phyloP scores from a whole-genome alignment of 2,888 invertebrate genomes.

The Globia sparganii region DNA sequence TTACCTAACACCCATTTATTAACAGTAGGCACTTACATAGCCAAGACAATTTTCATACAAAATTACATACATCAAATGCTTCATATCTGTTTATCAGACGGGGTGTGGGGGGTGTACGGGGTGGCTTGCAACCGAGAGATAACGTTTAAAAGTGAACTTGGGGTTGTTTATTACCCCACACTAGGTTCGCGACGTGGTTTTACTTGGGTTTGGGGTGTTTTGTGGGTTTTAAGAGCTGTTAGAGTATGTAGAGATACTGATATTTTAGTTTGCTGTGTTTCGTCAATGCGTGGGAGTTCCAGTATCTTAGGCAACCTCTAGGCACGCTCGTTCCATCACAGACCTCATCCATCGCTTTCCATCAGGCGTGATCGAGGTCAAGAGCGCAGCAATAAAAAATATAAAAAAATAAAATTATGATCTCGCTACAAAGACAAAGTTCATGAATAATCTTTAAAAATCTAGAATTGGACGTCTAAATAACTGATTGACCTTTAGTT shows the following conservation, averaged over 20 bases:
- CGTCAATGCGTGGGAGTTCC: too few species aligned
- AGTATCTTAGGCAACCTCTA: too few species aligned
- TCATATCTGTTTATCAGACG: constrained; percentile 72
- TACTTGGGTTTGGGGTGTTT: constrained; percentile 18
- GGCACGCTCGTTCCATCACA: too few species aligned
- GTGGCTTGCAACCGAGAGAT: constrained; percentile 74
- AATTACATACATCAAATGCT: constrained; percentile 74
- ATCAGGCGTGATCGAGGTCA: too few species aligned
- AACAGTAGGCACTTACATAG: constrained; percentile 49
- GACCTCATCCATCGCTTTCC: too few species aligned
- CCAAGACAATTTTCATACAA: constrained; percentile 64
- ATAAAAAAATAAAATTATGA: background rate
- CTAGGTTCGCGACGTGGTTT: constrained; percentile 48
- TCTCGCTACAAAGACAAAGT: background rate
- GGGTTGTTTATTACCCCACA: constrained; percentile 69
- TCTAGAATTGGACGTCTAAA: background rate
- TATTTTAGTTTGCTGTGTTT: background rate
- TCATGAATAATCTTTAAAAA: background rate
- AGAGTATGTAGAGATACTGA: background rate
- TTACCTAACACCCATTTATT: constrained; percentile 49
- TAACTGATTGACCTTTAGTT: background rate
- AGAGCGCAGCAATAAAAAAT: too few species aligned
- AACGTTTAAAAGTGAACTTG: constrained; percentile 75
- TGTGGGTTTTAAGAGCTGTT: constrained; percentile 20
- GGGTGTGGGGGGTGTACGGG: constrained; percentile 58